phyloP scores from a whole-genome alignment of 2,888 invertebrate genomes.

The Hydriomena furcata region DNA sequence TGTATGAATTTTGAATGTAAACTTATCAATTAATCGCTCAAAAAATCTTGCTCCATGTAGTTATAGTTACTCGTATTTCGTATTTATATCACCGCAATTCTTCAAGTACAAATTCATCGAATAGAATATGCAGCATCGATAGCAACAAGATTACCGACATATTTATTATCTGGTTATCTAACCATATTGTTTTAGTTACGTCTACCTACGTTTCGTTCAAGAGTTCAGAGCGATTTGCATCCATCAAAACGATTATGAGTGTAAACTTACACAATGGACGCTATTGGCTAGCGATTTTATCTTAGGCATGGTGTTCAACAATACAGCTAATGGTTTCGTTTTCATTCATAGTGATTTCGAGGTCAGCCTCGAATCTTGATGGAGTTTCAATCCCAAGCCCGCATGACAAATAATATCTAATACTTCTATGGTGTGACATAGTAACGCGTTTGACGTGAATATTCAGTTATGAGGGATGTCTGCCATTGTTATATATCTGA shows the following conservation, averaged over 20 bases:
- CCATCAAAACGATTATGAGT: constrained; percentile 32
- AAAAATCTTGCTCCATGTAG: no score
- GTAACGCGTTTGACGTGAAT: constrained; percentile 23
- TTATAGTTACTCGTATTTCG: no score
- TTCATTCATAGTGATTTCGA: constrained; percentile 47
- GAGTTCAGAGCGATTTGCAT: constrained; percentile 31
- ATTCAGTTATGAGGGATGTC: not conserved
- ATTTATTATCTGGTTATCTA: constrained; percentile 6
- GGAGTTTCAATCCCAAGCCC: constrained; percentile 20
- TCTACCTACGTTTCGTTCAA: constrained; percentile 13
- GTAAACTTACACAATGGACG: constrained; percentile 41
- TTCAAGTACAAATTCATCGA: no score
- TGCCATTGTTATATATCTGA: not conserved
- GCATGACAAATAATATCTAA: constrained; percentile 19
- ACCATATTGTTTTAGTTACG: not conserved
- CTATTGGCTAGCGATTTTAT: constrained; percentile 46
- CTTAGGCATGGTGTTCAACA: constrained; percentile 47
- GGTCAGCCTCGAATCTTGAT: constrained; percentile 35
- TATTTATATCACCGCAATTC: no score
- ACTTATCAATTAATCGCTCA: no score
- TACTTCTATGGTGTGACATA: constrained; percentile 22
- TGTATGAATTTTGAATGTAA: no score
- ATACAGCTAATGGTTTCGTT: constrained; percentile 39
- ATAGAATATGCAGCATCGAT: not conserved
- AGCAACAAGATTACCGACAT: constrained; percentile 2